Evolutionary conservation across 2,113 vertebrate species (phyloP).

Genomic region (Clarias batrachus): DNA sequence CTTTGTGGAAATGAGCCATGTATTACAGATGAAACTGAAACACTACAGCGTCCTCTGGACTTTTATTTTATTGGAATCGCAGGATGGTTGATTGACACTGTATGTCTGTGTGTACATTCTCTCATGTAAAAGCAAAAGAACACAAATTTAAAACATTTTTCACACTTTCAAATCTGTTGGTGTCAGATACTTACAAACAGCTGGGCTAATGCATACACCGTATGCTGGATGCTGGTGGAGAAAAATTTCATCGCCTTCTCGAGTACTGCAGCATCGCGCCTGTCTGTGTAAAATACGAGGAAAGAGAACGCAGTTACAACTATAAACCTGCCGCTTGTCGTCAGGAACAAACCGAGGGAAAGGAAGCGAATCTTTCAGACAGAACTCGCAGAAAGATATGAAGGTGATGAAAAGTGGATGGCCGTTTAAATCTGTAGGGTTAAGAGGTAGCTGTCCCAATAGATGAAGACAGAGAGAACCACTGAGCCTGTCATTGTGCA

Average conservation of each 20-base stretch:
- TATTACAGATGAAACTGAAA: not conserved
- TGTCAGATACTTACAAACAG: constrained; percentile 52
- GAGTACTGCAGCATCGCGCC: constrained; percentile 35
- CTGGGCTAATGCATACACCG: constrained; percentile 62
- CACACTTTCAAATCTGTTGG: constrained; percentile 41
- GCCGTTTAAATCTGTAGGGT: not conserved
- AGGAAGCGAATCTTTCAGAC: constrained; percentile 6
- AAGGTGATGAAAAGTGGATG: not conserved
- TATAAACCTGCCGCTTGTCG: constrained; percentile 52
- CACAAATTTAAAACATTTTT: constrained; percentile 60
- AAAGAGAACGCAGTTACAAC: constrained; percentile 50
- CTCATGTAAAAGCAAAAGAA: constrained; percentile 42
- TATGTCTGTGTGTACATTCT: constrained; percentile 35
- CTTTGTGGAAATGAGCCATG: constrained; percentile 1
- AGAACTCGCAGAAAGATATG: constrained; percentile 6
- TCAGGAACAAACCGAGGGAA: constrained; percentile 17
- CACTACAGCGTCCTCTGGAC: constrained; percentile 1
- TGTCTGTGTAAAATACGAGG: constrained; percentile 58
- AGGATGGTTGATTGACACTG: not conserved
- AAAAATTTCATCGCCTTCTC: constrained; percentile 64
- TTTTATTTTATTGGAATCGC: not conserved
- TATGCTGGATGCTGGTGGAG: constrained; percentile 61
- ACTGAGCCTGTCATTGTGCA: not conserved
- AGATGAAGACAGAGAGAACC: not conserved
- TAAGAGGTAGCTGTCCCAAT: not conserved